Evolutionary conservation across 53 echinoderm and acorn worm genomes (phyloP).

Genomic region (Paracentrotus lividus): DNA sequence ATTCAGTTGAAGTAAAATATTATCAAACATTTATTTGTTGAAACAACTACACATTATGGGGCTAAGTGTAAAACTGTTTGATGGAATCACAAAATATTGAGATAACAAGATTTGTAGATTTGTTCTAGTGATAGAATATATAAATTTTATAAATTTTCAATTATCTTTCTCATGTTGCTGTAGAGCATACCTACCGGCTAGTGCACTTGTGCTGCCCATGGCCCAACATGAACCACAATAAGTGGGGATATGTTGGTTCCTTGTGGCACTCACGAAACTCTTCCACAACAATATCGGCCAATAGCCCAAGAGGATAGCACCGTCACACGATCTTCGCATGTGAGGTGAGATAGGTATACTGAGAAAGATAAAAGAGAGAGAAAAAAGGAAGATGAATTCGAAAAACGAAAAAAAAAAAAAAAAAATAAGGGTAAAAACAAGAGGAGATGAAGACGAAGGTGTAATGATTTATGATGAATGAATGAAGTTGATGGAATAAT

Average conservation of each 20-base stretch:
- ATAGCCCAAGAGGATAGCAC: constrained; percentile 87
- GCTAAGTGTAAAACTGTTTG: no score
- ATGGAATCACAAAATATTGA: no score
- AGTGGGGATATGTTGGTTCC: constrained; percentile 98
- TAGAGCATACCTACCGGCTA: constrained; percentile 83
- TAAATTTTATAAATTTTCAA: no score
- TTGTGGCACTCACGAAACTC: constrained; percentile 92
- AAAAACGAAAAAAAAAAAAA: not conserved
- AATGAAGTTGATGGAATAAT: not conserved
- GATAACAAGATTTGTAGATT: no score
- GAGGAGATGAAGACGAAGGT: not conserved
- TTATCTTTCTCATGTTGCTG: no score
- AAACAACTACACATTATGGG: no score
- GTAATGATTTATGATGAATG: not conserved
- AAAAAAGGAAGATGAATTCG: not conserved
- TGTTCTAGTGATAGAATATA: no score
- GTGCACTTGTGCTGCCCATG: constrained; percentile 93
- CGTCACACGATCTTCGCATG: constrained; percentile 70
- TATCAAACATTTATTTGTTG: no score
- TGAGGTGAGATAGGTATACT: constrained; percentile 72
- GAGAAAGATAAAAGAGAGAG: not conserved
- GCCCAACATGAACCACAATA: constrained; percentile 99
- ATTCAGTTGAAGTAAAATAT: no score
- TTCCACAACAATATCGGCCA: constrained; percentile 93
- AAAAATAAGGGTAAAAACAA: not conserved